Evolutionary conservation across 2,113 vertebrate genomes (phyloP), one percentile per base, ranked within the genome.

Genomic region (Aepyceros melampus): DNA sequence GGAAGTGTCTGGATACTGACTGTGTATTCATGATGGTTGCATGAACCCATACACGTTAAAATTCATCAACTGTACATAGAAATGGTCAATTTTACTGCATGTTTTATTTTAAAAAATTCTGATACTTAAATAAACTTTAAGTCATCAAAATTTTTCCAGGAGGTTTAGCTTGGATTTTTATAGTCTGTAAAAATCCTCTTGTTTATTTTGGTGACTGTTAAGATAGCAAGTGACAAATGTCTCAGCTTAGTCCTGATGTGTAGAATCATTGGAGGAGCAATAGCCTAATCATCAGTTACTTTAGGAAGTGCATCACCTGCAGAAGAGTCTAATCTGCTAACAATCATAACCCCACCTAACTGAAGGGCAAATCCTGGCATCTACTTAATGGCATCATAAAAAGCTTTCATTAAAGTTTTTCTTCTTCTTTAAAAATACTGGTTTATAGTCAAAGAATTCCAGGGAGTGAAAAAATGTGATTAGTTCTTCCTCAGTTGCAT

Each of bases 191-290:
- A 95, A 83, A 94, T 87, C 36, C 55, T 97, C 89, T 97, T 92
- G 53, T 36, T 97, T 94, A 97, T 76, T 94, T 91, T 89, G 85
- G 3, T 40, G 67, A 94, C 91, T 96, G 94, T 43, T 21, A 83
- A 98, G 96, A 62, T 51, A 85, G 1, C 87, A 29, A 95, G 60
- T 76, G 92, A 97, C 36, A 92, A 64, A 94, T 97, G 90, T 47
- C 89, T 87, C 81, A 88, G 95, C 96, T 98, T 89, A 43, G 96
- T 96, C 96, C 36, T 95, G 97, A 98, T 96, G 87, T 45, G 87
- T 45, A 78, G 90, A 97, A 93, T 96, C 94, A 87, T 16, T 27
- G 53, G 43, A 97, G 95, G 91, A 98, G 98, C 97, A 93, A 95
- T 5, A 96, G 93, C 96, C 87, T 55, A 94, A 97, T 92, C 93